Evolutionary conservation across 2,888 invertebrate species (phyloP).

Genomic region (Limnephilus lunatus): DNA sequence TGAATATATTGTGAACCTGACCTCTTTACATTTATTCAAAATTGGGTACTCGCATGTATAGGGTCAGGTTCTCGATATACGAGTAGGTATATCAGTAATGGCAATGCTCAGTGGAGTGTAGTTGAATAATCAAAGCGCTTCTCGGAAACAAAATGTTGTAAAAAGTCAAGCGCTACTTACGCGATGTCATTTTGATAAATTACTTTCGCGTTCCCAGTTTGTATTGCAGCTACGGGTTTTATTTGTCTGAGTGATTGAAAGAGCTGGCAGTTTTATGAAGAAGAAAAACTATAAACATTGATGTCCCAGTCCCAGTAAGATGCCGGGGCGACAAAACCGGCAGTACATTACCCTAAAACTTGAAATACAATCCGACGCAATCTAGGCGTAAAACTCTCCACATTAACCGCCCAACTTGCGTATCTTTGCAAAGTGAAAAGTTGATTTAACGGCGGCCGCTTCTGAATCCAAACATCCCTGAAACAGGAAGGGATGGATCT

Average conservation of each 20-base stretch:
- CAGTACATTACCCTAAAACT: constrained; percentile 32
- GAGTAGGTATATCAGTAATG: not conserved
- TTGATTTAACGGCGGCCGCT: constrained; percentile 52
- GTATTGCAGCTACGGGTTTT: not conserved
- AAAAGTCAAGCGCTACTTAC: not conserved
- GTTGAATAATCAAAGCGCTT: not conserved
- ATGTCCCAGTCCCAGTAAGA: not conserved
- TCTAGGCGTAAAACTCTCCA: constrained; percentile 38
- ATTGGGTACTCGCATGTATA: not conserved
- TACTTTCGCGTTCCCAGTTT: not conserved
- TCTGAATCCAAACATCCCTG: constrained; percentile 54
- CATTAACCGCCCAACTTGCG: constrained; percentile 37
- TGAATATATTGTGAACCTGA: not conserved
- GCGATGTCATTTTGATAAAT: not conserved
- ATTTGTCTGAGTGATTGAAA: not conserved
- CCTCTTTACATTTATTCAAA: not conserved
- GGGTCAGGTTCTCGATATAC: not conserved
- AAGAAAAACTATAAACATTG: not conserved
- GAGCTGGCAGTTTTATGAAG: not conserved
- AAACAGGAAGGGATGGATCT: constrained; percentile 49
- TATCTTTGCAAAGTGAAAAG: constrained; percentile 59
- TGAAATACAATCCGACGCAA: constrained; percentile 37
- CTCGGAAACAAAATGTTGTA: not conserved
- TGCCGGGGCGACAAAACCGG: not conserved
- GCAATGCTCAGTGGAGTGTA: not conserved